A percentile compares a stretch with the other conserved stretches of the same genome.
phyloP scores from a whole-genome alignment of 53 echinoderm and acorn worm species.

The Henricia sp. region DNA sequence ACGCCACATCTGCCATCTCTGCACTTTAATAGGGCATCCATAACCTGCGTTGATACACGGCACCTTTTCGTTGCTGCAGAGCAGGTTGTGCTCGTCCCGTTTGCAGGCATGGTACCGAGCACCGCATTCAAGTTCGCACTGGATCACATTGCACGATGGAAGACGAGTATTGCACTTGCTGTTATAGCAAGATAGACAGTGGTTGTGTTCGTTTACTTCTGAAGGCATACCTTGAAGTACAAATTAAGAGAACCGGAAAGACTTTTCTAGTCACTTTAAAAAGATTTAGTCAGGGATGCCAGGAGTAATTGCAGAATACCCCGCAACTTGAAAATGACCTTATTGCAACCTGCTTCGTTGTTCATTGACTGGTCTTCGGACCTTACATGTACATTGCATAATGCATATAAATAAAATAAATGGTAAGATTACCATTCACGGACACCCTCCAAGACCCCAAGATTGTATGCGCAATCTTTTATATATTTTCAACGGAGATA shows the following conservation, averaged over 20 bases:
- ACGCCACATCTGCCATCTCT: conserved; percentile 57
- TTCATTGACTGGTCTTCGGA: too few species aligned
- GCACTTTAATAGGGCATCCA: conserved; percentile 79
- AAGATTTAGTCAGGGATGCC: too few species aligned
- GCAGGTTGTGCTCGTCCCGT: conserved; percentile 66
- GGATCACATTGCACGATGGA: conserved; percentile 67
- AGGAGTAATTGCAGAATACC: too few species aligned
- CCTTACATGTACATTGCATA: too few species aligned
- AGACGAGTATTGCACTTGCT: conserved; percentile 68
- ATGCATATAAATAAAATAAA: too few species aligned
- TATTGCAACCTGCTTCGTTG: too few species aligned
- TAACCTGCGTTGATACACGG: conserved; percentile 82
- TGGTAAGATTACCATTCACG: too few species aligned
- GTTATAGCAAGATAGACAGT: conserved; percentile 73
- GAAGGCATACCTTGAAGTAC: conserved; percentile 43
- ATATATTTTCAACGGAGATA: too few species aligned
- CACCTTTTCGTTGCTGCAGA: conserved; percentile 79
- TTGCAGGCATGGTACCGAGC: conserved; percentile 88
- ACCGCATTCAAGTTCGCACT: conserved; percentile 90
- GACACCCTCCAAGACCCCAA: too few species aligned
- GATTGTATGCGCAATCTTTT: too few species aligned
- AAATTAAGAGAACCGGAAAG: background rate
- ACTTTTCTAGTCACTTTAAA: too few species aligned
- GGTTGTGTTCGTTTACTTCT: conserved; percentile 57
- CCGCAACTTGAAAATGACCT: too few species aligned